Evolutionary conservation across 2,888 invertebrate species (phyloP), one percentile per base, ranked within the genome.

Genomic region (Lapara coniferarum): DNA sequence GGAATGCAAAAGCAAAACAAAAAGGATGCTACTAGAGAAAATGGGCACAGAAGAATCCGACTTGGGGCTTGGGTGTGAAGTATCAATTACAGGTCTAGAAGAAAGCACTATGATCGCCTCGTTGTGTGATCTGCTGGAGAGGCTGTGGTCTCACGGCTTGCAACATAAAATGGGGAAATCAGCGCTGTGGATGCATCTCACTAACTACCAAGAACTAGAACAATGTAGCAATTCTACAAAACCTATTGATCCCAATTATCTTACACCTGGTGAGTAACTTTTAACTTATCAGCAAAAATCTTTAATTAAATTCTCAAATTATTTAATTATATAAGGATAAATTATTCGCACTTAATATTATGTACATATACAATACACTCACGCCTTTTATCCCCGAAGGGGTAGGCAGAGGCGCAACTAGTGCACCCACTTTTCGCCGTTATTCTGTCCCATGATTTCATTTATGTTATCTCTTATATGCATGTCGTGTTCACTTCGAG

Each of bases 71-170:
- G 97, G 97, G 56, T 96, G 97, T 58, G 98, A 98, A 82, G 95
- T 95, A 2, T 95, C 95, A 0, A 89, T 95, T 72, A 94, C 95
- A 0, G 96, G 96, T 66, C 97, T 98, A 0, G 99, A 99, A 91
- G 99, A 99, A 88, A 99, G 98, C 85, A 99, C 99, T 0, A 95
- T 99, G 79, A 99, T 99, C 58, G 99, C 99, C n/a, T 98, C 98
- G 70, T 94, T 99, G 6, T 99, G 99, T 90, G 99, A 99, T 92
- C 95, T 99, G 69, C 90, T 99, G 66, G 99, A 99, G 91, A 95
- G 99, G 76, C 97, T 99, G 44, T 99, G 99, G 99, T 98, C 98
- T 0, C 99, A 99, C 85, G 99, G 99, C 0, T 92, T 99, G 68
- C 98, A 98, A 77, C 97, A 97, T 72, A 99, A 99, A 89, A 97